Percentiles rank a stretch among this genome's conserved stretches.
Evolutionary conservation across 2,113 vertebrate genomes (phyloP).

Genomic region (Leptobrachium ailaonicum): DNA sequence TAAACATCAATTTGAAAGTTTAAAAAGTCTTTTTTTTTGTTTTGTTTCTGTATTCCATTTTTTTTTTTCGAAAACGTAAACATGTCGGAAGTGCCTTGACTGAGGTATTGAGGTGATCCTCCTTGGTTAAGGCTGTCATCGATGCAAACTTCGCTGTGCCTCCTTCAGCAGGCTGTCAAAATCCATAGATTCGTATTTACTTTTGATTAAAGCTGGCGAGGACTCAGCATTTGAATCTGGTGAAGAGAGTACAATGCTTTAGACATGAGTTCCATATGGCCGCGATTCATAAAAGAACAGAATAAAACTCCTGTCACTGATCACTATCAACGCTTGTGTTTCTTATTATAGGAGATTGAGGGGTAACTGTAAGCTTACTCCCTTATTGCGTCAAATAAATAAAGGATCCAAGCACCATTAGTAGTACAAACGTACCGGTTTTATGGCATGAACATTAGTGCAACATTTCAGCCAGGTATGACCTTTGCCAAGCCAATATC

Average conservation of each 20-base stretch:
- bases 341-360: too few relatives aligned
- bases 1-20: constrained; percentile 84
- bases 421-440: too few relatives aligned
- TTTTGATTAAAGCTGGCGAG: constrained; percentile 83
- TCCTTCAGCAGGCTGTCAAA: constrained; percentile 98
- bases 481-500: too few relatives aligned
- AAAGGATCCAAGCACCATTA: too few relatives aligned
- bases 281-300: neutral
- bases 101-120: constrained; percentile 90
- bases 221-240: constrained; percentile 75
- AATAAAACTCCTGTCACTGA: too few relatives aligned
- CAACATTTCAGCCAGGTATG: too few relatives aligned
- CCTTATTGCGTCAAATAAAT: too few relatives aligned
- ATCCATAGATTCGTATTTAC: constrained; percentile 97
- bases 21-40: constrained; percentile 62
- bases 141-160: constrained; percentile 95
- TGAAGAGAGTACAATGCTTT: neutral
- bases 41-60: constrained; percentile 63
- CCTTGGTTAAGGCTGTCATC: constrained; percentile 86
- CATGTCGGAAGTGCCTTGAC: constrained; percentile 94
- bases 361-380: too few relatives aligned
- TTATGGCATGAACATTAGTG: too few relatives aligned
- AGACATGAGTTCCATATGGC: neutral
- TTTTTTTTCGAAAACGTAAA: constrained; percentile 92
- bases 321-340: too few relatives aligned